Evolutionary conservation across 2,113 vertebrate genomes (phyloP), one percentile per base, ranked within the genome.

Genomic region (Vimba vimba): DNA sequence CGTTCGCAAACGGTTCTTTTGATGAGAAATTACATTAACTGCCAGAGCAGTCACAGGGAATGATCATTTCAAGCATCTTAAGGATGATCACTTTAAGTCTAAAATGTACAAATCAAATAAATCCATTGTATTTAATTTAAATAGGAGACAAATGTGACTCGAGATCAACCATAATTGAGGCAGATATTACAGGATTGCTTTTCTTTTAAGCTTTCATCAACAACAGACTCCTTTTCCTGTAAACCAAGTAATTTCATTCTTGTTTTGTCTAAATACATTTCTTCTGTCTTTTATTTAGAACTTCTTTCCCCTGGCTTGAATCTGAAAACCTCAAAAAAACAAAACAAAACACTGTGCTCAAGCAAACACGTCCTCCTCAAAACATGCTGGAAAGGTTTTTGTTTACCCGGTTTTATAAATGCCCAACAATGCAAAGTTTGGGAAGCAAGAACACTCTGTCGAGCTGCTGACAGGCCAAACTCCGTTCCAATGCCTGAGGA

Each of bases 361-460:
- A 78, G 90, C 91, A 85, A 92, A 90, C n/a, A 64, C 84, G 5
- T n/a, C 87, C 86, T 83, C 75, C 83, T 88, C 87, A 89, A 90
- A 39, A 52, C 89, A 57, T 36, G 39, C 90, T 90, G 92, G 88
- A 89, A 92, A 88, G 64, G 73, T 87, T 87, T 64, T 85, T 88
- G 84, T 89, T 86, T 88, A 87, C 85, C 43, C 78, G 13, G 64
- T 83, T 84, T 64, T 79, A 84, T 47, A 88, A 83, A 89, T 74
- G 79, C 85, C 82, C 71, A 80, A 87, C 75, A 83, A 85, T 10
- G 52, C 85, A 27, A 73, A 36, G 55, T 89, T 85, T 86, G 82
- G 39, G 74, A 83, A 69, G 79, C 39, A 86, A 88, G 88, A 86
- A 87, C 60, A 64, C 45, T 60, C 87, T 15, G 45, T 7, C 57